Evolutionary conservation across 2,113 vertebrate species (phyloP), one percentile per base, ranked within the genome.

Genomic region (Petromus typicus): DNA sequence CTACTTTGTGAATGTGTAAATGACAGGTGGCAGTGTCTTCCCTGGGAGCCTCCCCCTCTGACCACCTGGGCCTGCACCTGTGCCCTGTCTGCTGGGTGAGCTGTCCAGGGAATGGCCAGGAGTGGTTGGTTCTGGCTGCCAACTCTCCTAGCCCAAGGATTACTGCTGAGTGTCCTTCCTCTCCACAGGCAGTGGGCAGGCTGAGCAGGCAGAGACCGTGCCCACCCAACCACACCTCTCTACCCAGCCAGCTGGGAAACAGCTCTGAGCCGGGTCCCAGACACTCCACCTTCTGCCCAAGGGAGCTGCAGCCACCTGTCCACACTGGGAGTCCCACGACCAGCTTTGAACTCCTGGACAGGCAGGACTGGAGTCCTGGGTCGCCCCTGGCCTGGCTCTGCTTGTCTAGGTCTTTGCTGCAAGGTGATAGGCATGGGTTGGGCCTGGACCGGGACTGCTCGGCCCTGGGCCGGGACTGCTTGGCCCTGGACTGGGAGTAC

Each of bases 151-250:
- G 64, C 3, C 9, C 16, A 2, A 18, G 13, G 54, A 22, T 16
- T 48, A 9, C 71, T 25, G 4, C 5, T 27, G 3, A 14, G 22
- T 10, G 18, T 14, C 32, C 51, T 17, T 1, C 34, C 1, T 2
- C n/a, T 5, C 2, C 71, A 6, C 4, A 5, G 1, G 5, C 1
- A 0, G 37, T 25, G 27, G 79, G 12, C 2, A 40, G 82, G 14
- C 61, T 6, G 0, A 48, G 11, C 40, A 61, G 17, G 12, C 54
- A 23, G 3, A 59, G 40, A 22, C 59, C 23, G 7, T 1, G 7
- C 63, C 67, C 27, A 1, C 18, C n/a, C 8, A 30, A 81, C 45
- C 30, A 2, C 25, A 2, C n/a, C 48, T 22, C 40, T 18, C 54
- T 27, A 17, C 22, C 7, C 0, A 27, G 11, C 7, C 2, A 2